These are phyloP conservation scores for Pseudomyrmex concolor DNA, from an alignment of 1,140 invertebrate genomes.

Conservation along the genomic window DNA sequence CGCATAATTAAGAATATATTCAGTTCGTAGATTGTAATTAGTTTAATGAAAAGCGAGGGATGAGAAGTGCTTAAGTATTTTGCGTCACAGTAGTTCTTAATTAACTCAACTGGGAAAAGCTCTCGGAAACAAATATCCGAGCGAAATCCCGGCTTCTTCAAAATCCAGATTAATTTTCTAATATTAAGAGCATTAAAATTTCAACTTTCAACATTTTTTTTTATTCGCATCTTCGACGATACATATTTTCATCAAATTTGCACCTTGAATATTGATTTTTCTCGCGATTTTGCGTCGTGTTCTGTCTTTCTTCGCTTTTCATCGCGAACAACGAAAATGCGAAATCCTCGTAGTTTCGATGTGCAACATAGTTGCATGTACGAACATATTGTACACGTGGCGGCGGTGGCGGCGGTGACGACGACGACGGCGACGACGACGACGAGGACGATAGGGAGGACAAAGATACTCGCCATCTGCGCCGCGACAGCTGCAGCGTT, in stretches of 20 bases:
- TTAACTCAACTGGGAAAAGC: slow-evolving; percentile 16
- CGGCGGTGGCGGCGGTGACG: not conserved
- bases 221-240: not conserved
- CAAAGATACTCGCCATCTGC: slow-evolving; percentile 74
- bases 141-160: slow-evolving; percentile 15
- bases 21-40: slow-evolving; percentile 12
- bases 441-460: slow-evolving; percentile 35
- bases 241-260: not conserved
- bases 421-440: not conserved
- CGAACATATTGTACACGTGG: slow-evolving; percentile 43
- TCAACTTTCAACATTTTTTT: not conserved
- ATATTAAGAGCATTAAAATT: not conserved
- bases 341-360: slow-evolving; percentile 30
- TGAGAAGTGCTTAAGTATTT: not conserved
- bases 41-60: slow-evolving; percentile 13
- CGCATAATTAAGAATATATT: not conserved
- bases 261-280: not conserved
- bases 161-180: not conserved
- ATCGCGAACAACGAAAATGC: slow-evolving; percentile 1
- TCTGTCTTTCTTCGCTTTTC: not conserved
- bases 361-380: slow-evolving; percentile 39
- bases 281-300: not conserved
- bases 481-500: slow-evolving; percentile 72
- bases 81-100: slow-evolving; percentile 22
- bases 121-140: slow-evolving; percentile 11